Conservation (phyloP, 2,888 invertebrate species). For the Pinctada fucata region DNA sequence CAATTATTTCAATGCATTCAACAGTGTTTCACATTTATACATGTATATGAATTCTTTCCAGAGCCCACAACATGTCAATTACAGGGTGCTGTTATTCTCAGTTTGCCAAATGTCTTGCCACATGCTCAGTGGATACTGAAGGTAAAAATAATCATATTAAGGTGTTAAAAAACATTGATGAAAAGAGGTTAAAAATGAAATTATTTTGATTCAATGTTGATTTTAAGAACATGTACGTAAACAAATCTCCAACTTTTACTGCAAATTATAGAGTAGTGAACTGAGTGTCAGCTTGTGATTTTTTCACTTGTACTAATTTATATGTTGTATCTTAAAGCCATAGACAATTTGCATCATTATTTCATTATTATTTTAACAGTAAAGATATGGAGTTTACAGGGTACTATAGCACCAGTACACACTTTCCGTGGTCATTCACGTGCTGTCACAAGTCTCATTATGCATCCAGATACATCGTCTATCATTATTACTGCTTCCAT, state of each 20-base stretch:
- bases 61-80: conserved; percentile 75
- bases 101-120: conserved; percentile 67
- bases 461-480: conserved; percentile 72
- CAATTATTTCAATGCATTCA: too few relatives aligned
- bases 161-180: too few relatives aligned
- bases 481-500: conserved; percentile 73
- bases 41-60: conserved; percentile 43
- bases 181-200: too few relatives aligned
- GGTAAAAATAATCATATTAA: conserved; percentile 53
- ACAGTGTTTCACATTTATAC: neutral
- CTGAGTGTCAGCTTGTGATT: too few relatives aligned
- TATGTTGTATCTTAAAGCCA: too few relatives aligned
- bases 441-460: conserved; percentile 70
- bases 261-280: too few relatives aligned
- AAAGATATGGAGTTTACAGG: conserved; percentile 74
- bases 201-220: too few relatives aligned
- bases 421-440: conserved; percentile 76
- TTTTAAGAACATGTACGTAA: too few relatives aligned
- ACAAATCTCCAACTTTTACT: too few relatives aligned
- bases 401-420: conserved; percentile 68
- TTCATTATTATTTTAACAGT: conserved; percentile 54
- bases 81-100: conserved; percentile 74
- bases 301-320: too few relatives aligned
- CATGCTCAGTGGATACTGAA: conserved; percentile 73
- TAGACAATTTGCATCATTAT: too few relatives aligned